Conservation (phyloP, 2,113 vertebrate species). For the Herpetotheres cachinnans region DNA sequence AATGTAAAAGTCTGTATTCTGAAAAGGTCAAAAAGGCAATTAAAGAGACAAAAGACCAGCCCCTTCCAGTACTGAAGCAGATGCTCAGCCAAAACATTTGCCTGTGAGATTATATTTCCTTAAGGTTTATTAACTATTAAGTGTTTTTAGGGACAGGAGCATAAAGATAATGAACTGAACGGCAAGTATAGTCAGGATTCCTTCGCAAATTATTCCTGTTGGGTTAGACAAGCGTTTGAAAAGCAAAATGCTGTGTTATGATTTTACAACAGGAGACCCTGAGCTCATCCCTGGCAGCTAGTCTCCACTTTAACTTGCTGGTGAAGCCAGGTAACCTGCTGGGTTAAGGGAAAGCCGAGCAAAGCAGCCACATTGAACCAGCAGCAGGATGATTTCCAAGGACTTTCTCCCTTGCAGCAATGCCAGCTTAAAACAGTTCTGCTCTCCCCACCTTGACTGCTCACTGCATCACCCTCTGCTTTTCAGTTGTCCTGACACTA, state of each 20-base stretch:
- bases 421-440: neutral
- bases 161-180: conserved; percentile 19
- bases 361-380: fast-evolving
- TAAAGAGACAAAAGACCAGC: conserved; percentile 46
- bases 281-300: neutral
- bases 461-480: neutral
- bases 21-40: conserved; percentile 60
- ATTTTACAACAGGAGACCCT: neutral
- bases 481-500: neutral
- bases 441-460: neutral
- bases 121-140: conserved; percentile 49
- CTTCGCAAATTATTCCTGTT: neutral
- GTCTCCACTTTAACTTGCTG: neutral
- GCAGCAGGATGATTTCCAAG: neutral
- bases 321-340: neutral
- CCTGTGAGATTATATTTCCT: conserved; percentile 34
- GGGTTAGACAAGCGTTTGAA: neutral
- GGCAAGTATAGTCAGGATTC: neutral
- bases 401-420: neutral
- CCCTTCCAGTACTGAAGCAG: neutral
- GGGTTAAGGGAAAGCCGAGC: neutral
- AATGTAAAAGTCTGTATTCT: conserved; percentile 15
- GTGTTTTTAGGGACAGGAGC: neutral
- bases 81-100: conserved; percentile 33
- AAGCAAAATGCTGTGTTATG: neutral